phyloP scores from a whole-genome alignment of 2,113 vertebrate genomes.

The Penelope pileata region DNA sequence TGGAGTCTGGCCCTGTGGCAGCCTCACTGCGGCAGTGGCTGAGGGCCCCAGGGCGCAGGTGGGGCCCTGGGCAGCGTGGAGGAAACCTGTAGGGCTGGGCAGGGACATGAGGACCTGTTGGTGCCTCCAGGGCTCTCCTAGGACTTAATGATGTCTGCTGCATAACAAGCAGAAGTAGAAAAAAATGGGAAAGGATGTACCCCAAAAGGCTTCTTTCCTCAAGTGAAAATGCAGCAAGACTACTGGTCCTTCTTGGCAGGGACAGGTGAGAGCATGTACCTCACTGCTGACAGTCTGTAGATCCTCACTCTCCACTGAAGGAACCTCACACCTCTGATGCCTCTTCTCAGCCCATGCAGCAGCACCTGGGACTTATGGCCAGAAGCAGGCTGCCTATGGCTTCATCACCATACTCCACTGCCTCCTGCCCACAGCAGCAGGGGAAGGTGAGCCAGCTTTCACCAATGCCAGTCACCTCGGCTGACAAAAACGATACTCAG shows the following conservation, averaged over 20 bases:
- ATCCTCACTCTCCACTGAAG: rapidly evolving
- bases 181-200: background rate
- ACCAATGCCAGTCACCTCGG: rapidly evolving
- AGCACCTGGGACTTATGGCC: rapidly evolving
- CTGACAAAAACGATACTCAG: rapidly evolving
- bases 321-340: rapidly evolving
- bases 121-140: rapidly evolving
- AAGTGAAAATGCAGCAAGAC: background rate
- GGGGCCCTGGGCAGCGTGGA: background rate
- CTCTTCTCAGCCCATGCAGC: background rate
- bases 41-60: rapidly evolving
- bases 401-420: background rate
- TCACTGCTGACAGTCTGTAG: rapidly evolving
- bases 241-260: rapidly evolving
- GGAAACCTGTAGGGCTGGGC: rapidly evolving
- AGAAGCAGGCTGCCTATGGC: background rate
- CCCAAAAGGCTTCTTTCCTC: background rate
- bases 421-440: rapidly evolving
- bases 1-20: rapidly evolving
- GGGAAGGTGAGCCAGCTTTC: background rate
- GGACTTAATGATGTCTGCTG: background rate
- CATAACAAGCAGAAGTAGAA: background rate
- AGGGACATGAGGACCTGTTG: background rate
- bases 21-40: rapidly evolving
- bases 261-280: background rate